Base-by-base conservation (phyloP, 2,888 invertebrate species). In the Andrena marginata region DNA sequence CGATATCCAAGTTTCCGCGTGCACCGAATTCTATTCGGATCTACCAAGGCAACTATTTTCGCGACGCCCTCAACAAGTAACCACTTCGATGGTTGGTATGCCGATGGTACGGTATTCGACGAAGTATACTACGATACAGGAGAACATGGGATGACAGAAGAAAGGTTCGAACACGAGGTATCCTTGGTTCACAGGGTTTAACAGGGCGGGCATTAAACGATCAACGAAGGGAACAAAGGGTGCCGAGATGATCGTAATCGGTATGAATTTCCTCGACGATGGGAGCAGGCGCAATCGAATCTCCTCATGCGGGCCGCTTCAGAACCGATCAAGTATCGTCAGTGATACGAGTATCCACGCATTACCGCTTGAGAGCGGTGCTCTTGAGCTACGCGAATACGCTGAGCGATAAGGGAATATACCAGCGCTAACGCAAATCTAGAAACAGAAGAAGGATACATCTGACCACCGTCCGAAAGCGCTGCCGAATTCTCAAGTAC, bases 201-300 rank as follows among this genome's bases (percentile, higher is more conserved):
- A 42, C 33, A 64, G 1, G 7, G 0, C 5, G 7, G 48, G n/a
- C 23, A 49, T n/a, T 3, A n/a, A 60, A 35, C 8, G 10, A 62
- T 6, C 23, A 76, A 48, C 10, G 33, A 8, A 48, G 7, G n/a
- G 20, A n/a, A 67, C 26, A 60, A 49, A 56, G 51, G 31, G n/a
- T 33, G 51, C 33, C 20, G 42, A 42, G 16, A 23, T 51, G 26
- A 10, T 33, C 26, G 62, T 48, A 62, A 84, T 84, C 72, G 75
- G 72, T 82, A 82, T 67, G 72, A 69, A 78, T 62, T 69, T 63
- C 10, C 69, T 62, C 75, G 64, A 82, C 42, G 69, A 82, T 84
- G 42, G 68, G 78, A 83, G 83, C 64, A 56, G 20, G 49, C 20
- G 69, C 54, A 35, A 74, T 33, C 20, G 29, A 82, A 80, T 26